These are phyloP conservation scores for Cantharis rufa DNA, from an alignment of 2,888 invertebrate genomes.

Conservation along the genomic window DNA sequence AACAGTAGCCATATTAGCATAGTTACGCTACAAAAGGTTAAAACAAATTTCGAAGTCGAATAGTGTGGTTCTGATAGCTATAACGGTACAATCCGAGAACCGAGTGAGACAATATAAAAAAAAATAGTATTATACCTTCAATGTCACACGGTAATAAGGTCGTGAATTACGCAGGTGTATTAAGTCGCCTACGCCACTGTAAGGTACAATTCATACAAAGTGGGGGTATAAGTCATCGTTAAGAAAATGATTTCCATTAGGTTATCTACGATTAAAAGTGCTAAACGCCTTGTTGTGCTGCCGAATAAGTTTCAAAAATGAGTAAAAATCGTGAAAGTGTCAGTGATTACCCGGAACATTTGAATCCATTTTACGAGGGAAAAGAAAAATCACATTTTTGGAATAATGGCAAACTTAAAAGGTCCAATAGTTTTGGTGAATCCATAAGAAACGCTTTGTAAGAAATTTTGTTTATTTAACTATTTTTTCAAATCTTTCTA, in stretches of 20 bases:
- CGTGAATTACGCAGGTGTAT: conserved; percentile 12
- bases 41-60: not conserved
- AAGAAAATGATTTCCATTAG: conserved; percentile 23
- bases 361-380: conserved; percentile 74
- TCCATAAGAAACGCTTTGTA: conserved; percentile 27
- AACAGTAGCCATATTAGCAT: not conserved
- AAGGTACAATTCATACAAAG: not conserved
- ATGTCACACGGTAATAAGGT: conserved; percentile 1
- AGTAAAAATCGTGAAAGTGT: conserved; percentile 27
- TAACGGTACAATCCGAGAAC: not conserved
- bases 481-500: not conserved
- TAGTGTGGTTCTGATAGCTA: not conserved
- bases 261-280: conserved; percentile 20
- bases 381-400: conserved; percentile 21
- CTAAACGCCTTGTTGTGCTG: not conserved
- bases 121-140: not conserved
- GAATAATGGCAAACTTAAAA: conserved; percentile 22
- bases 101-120: not conserved
- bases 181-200: conserved; percentile 12
- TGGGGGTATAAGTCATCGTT: conserved; percentile 14
- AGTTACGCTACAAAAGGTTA: not conserved
- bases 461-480: conserved; percentile 15
- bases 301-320: conserved; percentile 3
- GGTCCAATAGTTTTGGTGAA: conserved; percentile 22
- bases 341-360: conserved; percentile 74